Evolutionary conservation across 2,888 invertebrate species (phyloP), one percentile per base, ranked within the genome.

Genomic region (Cloeon dipterum): DNA sequence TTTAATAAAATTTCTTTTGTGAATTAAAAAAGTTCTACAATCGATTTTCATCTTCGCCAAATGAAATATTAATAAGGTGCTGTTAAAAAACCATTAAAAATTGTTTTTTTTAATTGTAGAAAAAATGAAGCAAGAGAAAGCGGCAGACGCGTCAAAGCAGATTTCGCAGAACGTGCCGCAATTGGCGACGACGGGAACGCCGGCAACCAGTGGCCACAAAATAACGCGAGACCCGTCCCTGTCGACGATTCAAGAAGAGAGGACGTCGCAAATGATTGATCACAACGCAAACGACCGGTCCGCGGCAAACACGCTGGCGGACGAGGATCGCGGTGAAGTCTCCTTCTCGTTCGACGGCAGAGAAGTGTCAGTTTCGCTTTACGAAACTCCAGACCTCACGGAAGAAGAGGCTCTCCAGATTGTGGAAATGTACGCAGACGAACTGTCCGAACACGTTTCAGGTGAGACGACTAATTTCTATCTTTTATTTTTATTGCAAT

Each of bases 401-500:
- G 85, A 88, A 56, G 83, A 86, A 54, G 86, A 88, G 59, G 88
- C 86, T 0, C 61, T 85, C 21, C 79, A 86, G 58, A 83, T 88
- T 47, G 77, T 86, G 1, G 86, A 88, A 64, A 86, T 88, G 83
- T 88, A 86, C 50, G 88, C 88, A 0, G 85, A 88, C 52, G 85
- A 88, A 55, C 63, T 86, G 39, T 86, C 86, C 1, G 86, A 88
- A 58, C 78, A 86, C 51, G 74, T 86, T 10, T 65, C 70, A 44
- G 69, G 68, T 68, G 51, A 52, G 47, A 43, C n/a, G n/a, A n/a
- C n/a, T n/a, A n/a, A n/a, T n/a, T n/a, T n/a, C n/a, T n/a, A n/a
- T n/a, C n/a, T n/a, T n/a, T n/a, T n/a, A n/a, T n/a, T n/a, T n/a
- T n/a, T n/a, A n/a, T n/a, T n/a, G n/a, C n/a, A n/a, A 4, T 16